Conservation (phyloP, 2,797 vertebrate genomes). For the Alcedo quadribrachys region DNA sequence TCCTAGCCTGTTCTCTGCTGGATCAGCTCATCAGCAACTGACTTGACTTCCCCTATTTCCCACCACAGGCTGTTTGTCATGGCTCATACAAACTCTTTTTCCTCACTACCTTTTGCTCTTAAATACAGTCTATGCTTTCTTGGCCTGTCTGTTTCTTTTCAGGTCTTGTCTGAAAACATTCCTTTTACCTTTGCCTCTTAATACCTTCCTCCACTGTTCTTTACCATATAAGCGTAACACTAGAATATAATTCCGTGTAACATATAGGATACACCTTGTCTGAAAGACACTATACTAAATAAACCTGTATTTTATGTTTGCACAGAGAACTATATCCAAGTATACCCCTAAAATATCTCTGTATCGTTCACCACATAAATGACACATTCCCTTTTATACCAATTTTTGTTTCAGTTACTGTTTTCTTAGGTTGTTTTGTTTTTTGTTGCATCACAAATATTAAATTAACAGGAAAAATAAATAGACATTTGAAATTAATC, state of each 20-base stretch:
- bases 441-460: conserved; percentile 9
- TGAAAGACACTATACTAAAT: conserved; percentile 27
- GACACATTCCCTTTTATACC: conserved; percentile 13
- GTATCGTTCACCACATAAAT: conserved; percentile 24
- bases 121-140: background rate
- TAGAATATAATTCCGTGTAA: background rate
- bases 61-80: background rate
- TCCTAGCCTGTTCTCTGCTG: background rate
- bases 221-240: background rate
- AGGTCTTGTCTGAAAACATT: conserved; percentile 10
- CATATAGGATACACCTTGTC: conserved; percentile 5
- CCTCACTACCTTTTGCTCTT: background rate
- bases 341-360: background rate
- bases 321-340: background rate
- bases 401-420: conserved; percentile 9
- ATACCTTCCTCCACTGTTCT: conserved; percentile 38
- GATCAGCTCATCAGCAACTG: background rate
- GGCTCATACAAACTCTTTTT: background rate
- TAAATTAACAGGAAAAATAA: background rate
- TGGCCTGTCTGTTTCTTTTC: conserved; percentile 9
- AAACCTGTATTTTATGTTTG: conserved; percentile 37
- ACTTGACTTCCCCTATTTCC: background rate
- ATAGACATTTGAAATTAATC: background rate
- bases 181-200: conserved; percentile 8
- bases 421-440: background rate